Evolutionary conservation across 2,888 invertebrate species (phyloP).

Genomic region (Drosophila sordidapex): DNA sequence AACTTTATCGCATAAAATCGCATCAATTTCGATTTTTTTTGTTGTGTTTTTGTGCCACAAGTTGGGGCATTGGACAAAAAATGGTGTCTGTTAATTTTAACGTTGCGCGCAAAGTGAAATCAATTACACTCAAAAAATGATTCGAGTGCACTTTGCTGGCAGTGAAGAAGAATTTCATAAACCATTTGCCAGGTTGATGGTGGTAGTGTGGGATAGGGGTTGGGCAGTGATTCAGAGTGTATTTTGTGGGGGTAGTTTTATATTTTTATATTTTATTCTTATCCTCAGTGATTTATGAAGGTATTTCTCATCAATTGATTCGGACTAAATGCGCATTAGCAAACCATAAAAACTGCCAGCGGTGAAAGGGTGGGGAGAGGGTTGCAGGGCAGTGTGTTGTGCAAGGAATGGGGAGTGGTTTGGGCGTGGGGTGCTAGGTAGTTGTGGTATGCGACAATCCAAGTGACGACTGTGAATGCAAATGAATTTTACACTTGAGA

Average conservation of each 20-base stretch:
- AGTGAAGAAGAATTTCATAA: slow-evolving; percentile 56
- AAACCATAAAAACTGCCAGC: slow-evolving; percentile 50
- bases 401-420: neutral
- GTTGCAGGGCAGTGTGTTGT: neutral
- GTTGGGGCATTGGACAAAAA: slow-evolving; percentile 48
- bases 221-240: neutral
- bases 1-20: slow-evolving; percentile 25
- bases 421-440: neutral
- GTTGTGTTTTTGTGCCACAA: slow-evolving; percentile 10
- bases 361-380: neutral
- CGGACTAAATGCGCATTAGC: slow-evolving; percentile 75
- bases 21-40: slow-evolving; percentile 41
- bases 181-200: slow-evolving; percentile 24
- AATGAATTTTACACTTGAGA: slow-evolving; percentile 81
- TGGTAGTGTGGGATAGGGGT: no score
- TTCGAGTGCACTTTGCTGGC: slow-evolving; percentile 63
- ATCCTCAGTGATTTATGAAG: slow-evolving; percentile 59
- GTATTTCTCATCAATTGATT: slow-evolving; percentile 70
- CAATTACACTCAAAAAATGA: slow-evolving; percentile 67
- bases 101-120: slow-evolving; percentile 60
- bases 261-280: neutral
- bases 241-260: slow-evolving; percentile 19
- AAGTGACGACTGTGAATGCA: slow-evolving; percentile 60
- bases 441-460: slow-evolving; percentile 39
- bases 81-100: slow-evolving; percentile 36